Base-by-base conservation (phyloP, 2,113 vertebrate species). In the Mesoclemmys tuberculata region DNA sequence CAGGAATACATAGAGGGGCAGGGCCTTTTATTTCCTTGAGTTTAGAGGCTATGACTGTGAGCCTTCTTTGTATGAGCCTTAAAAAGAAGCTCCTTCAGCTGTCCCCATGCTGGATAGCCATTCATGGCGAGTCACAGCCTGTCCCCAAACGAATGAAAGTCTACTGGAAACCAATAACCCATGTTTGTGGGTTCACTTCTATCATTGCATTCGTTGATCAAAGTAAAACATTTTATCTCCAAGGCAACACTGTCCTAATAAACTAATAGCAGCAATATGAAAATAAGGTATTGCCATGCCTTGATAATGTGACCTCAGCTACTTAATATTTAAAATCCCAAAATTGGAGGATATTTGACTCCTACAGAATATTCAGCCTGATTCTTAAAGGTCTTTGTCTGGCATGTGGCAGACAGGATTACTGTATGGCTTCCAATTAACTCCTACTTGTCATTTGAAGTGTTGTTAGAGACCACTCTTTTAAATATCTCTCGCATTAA, bases 351-450 rank as follows among this genome's bases (percentile, higher is more conserved):
- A 79, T 91, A 94, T 90, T 93, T 94, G 56, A 74, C 75, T 95
- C 85, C 54, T 80, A 83, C 90, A 87, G 86, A 88, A 74, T 92
- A 54, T 94, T 94, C 92, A 93, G 93, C 95, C 95, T 96, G 64
- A 19, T 58, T 90, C 92, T 84, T 87, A 64, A 1, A 86, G 82
- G 54, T 74, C 58, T 86, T 93, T 94, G 92, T 84, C 95, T 1
- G 94, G 64, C 96, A 94, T 97, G 96, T 95, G 95, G 87, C 85
- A 93, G 83, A 78, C n/a, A 2, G 1, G 1, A 80, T 95, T 95
- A 92, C 97, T 97, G 22, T 97, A 92, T 93, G 94, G 90, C 83
- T 97, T 68, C 80, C 83, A 80, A 85, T 93, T 94, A 95, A 84
- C 52, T 89, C 93, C 64, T 90, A 58, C 88, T 89, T 93, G 79